These are phyloP conservation scores for Tangara arthus DNA, from an alignment of 2,797 vertebrate species.

Conservation along the genomic window DNA sequence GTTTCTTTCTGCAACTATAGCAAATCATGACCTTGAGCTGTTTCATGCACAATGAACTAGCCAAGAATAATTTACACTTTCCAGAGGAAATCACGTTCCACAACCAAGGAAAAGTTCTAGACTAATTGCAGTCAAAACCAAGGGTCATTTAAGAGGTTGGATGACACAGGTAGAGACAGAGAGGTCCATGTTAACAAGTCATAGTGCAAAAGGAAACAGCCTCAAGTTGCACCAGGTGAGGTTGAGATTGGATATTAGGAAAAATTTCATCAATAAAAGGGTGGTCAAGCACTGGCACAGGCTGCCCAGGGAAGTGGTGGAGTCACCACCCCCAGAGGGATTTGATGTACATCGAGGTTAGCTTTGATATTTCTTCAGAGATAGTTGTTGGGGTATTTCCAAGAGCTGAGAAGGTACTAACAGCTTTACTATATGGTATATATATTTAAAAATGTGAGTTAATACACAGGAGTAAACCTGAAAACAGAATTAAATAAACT, in stretches of 20 bases:
- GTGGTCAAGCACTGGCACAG: background rate
- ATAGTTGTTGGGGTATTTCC: background rate
- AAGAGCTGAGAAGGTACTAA: background rate
- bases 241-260: background rate
- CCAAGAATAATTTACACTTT: background rate
- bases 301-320: background rate
- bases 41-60: background rate
- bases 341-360: background rate
- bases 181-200: background rate
- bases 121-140: background rate
- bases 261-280: background rate
- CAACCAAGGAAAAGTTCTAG: background rate
- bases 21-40: background rate
- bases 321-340: accelerated
- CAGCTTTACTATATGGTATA: background rate
- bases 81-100: accelerated
- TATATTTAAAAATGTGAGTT: background rate
- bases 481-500: background rate
- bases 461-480: background rate
- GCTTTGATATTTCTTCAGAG: background rate
- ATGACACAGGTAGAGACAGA: background rate
- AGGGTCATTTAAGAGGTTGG: background rate
- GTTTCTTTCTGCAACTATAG: background rate
- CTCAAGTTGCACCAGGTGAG: background rate
- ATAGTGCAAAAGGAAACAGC: background rate